Evolutionary conservation across 2,797 vertebrate genomes (phyloP).

Genomic region (Okamejei kenojei): DNA sequence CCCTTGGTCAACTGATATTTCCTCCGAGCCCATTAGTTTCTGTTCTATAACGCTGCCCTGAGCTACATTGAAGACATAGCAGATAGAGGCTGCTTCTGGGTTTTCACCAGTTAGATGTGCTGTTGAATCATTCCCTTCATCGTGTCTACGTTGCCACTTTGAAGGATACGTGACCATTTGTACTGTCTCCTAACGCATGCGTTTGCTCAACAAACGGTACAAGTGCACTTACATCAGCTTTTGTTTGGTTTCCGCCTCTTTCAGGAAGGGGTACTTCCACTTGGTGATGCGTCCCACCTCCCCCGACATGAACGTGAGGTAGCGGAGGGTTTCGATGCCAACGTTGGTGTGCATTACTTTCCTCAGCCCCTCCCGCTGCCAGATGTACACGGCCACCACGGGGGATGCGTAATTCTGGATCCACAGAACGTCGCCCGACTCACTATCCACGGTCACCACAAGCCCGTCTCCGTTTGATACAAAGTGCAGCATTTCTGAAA

Average conservation of each 20-base stretch:
- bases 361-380: slow-evolving; percentile 85
- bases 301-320: slow-evolving; percentile 93
- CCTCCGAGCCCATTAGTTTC: too few species aligned
- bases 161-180: neutral
- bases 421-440: slow-evolving; percentile 88
- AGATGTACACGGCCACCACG: slow-evolving; percentile 93
- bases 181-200: neutral
- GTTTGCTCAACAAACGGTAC: neutral
- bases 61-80: too few species aligned
- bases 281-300: slow-evolving; percentile 92
- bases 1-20: too few species aligned
- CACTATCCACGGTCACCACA: slow-evolving; percentile 92
- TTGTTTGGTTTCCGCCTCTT: slow-evolving; percentile 86
- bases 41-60: too few species aligned
- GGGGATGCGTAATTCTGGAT: slow-evolving; percentile 94
- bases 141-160: neutral
- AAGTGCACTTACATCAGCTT: slow-evolving; percentile 77
- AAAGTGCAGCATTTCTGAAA: slow-evolving; percentile 86
- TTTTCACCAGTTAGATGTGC: neutral
- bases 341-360: slow-evolving; percentile 89
- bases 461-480: slow-evolving; percentile 93
- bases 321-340: slow-evolving; percentile 88
- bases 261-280: slow-evolving; percentile 95
- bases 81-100: too few species aligned
- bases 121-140: neutral